A percentile compares a stretch with the other conserved stretches of the same genome.
Conservation (phyloP, 2,797 vertebrate species). For the Rousettus madagascariensis region DNA sequence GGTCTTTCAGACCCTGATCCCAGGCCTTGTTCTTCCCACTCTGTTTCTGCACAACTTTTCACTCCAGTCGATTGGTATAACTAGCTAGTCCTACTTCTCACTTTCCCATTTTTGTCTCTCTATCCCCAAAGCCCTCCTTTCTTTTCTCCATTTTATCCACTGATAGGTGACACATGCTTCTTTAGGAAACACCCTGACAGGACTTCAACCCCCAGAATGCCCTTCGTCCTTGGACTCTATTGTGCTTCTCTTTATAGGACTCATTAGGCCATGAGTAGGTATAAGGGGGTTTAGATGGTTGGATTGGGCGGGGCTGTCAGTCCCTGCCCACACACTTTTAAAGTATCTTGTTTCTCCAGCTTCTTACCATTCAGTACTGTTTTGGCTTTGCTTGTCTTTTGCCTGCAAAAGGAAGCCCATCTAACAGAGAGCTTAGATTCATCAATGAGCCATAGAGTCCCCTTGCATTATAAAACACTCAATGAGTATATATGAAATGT, state of each 20-base stretch:
- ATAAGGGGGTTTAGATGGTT: not conserved
- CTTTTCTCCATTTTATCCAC: not conserved
- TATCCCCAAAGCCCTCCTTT: not conserved
- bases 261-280: not conserved
- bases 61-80: not conserved
- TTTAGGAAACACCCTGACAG: not conserved
- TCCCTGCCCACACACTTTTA: not conserved
- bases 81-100: not conserved
- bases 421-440: not conserved
- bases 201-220: not conserved
- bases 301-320: not conserved
- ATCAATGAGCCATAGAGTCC: not conserved
- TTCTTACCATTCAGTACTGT: not conserved
- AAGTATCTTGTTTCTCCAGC: not conserved
- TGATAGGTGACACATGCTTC: not conserved
- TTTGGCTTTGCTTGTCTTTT: not conserved
- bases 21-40: not conserved
- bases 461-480: not conserved
- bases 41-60: not conserved
- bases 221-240: not conserved
- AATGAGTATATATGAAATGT: not conserved
- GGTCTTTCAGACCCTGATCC: not conserved
- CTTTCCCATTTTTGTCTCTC: not conserved
- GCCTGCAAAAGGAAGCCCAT: not conserved
- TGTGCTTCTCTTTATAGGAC: not conserved